These are phyloP conservation scores for Vanacampus margaritifer DNA, from an alignment of 2,113 vertebrate genomes.

Conservation along the genomic window DNA sequence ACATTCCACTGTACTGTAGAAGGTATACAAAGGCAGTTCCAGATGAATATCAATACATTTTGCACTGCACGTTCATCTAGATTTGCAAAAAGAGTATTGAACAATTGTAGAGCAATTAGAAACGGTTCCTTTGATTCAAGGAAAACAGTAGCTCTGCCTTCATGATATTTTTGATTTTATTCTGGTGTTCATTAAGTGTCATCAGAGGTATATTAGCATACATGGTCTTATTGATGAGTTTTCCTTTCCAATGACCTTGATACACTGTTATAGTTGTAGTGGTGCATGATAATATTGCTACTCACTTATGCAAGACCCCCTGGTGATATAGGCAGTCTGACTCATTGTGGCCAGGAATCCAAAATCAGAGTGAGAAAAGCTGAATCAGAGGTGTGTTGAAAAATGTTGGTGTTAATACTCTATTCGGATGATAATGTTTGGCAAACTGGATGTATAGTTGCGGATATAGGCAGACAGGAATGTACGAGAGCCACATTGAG, in stretches of 20 bases:
- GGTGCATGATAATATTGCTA: neutral
- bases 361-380: neutral
- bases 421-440: slow-evolving; percentile 35
- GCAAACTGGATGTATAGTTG: slow-evolving; percentile 9
- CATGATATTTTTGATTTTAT: too few relatives aligned
- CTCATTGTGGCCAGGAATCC: neutral
- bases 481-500: neutral
- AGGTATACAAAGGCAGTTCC: too few relatives aligned
- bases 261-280: neutral
- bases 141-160: too few relatives aligned
- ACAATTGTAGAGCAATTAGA: neutral
- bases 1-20: too few relatives aligned
- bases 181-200: too few relatives aligned
- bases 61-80: too few relatives aligned
- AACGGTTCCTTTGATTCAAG: neutral
- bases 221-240: neutral
- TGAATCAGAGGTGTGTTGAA: neutral
- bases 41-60: too few relatives aligned
- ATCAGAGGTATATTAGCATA: neutral
- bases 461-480: slow-evolving; percentile 15
- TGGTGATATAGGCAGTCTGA: neutral
- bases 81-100: too few relatives aligned
- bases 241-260: neutral
- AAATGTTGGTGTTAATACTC: slow-evolving; percentile 17
- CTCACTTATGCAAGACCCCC: neutral